Percentiles rank a stretch among this genome's conserved stretches.
phyloP scores from a whole-genome alignment of 2,113 vertebrate species.

The Brienomyrus brachyistius region DNA sequence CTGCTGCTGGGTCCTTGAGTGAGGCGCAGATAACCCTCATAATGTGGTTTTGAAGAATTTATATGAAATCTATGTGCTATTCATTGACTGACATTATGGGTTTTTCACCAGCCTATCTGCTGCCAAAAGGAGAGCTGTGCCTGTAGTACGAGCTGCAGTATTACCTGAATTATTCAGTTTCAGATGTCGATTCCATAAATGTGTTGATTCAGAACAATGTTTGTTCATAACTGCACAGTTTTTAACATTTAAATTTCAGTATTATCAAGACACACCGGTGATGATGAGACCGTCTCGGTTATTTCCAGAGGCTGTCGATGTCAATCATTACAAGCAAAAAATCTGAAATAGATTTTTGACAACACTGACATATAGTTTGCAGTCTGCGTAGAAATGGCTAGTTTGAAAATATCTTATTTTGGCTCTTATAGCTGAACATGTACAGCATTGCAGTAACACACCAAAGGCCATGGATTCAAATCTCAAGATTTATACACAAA shows the following conservation, averaged over 20 bases:
- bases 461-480: neutral
- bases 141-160: neutral
- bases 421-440: neutral
- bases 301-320: neutral
- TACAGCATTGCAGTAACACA: neutral
- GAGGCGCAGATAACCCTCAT: neutral
- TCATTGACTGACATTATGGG: neutral
- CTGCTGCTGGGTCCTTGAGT: neutral
- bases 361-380: neutral
- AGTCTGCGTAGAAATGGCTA: neutral
- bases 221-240: neutral
- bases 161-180: neutral
- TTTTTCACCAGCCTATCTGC: neutral
- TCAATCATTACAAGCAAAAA: neutral
- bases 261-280: neutral
- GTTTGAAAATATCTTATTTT: neutral
- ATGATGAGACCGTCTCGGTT: neutral
- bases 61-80: neutral
- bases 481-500: neutral
- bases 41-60: neutral
- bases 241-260: neutral
- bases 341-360: neutral
- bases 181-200: neutral
- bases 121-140: neutral
- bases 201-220: neutral